Percentiles rank a stretch among this genome's conserved stretches.
Conservation (phyloP, 2,113 vertebrate genomes). For the Ovibos moschatus region DNA sequence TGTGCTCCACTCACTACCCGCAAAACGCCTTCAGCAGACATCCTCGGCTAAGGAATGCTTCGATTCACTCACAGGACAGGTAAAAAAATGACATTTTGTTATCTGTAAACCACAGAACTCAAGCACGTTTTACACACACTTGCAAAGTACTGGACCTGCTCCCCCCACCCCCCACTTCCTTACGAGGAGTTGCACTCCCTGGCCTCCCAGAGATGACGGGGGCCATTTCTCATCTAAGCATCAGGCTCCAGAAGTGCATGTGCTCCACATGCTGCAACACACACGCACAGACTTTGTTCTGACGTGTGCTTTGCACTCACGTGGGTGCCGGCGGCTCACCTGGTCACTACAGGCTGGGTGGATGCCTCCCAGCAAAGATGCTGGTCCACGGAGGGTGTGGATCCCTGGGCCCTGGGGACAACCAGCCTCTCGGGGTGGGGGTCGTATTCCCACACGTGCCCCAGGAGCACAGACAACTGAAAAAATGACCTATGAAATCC, state of each 20-base stretch:
- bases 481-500: not conserved
- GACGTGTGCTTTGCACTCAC: not conserved
- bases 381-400: rapidly evolving
- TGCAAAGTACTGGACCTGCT: not conserved
- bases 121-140: not conserved
- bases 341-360: not conserved
- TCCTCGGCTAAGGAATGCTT: not conserved
- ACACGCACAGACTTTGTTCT: rapidly evolving
- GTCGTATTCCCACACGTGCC: not conserved
- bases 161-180: not conserved
- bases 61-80: not conserved
- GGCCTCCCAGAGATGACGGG: not conserved
- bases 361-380: not conserved
- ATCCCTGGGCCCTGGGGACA: not conserved
- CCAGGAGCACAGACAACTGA: not conserved
- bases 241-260: not conserved
- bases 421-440: not conserved
- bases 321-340: rapidly evolving
- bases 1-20: not conserved
- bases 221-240: not conserved
- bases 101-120: not conserved
- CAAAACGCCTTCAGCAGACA: not conserved
- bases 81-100: not conserved
- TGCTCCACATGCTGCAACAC: not conserved
- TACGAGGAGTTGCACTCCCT: not conserved